Evolutionary conservation across 2,888 invertebrate genomes (phyloP), one percentile per base, ranked within the genome.

Genomic region (Drosophila lacicola): DNA sequence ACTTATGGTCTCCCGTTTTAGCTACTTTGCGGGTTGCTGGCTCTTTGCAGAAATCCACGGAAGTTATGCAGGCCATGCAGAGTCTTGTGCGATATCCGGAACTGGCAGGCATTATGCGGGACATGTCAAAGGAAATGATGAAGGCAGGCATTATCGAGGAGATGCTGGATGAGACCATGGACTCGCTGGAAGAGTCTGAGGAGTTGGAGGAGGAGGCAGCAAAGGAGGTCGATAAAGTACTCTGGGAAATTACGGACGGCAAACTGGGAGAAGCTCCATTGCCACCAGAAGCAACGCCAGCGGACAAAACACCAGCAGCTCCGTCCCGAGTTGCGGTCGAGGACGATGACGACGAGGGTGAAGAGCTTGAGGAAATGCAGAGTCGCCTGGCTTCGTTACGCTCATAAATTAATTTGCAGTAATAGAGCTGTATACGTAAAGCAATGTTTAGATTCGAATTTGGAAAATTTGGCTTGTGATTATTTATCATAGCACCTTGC

Each of bases 51-150:
- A 98, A 98, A 91, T 99, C 99, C 33, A 98, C 99, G 2, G 98
- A 99, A 94, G 99, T 99, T 79, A 99, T 99, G 99, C 96, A 97
- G 93, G 97, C 97, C 1, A 99, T 99, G 98, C 98, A 99, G 90
- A 95, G 95, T 5, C 93, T 99, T 8, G 93, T 99, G 3, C 95
- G 96, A 78, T 94, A 99, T 14, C 98, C 98, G 0, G 99, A 99
- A 92, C 95, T 99, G 3, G 97, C 98, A 0, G 96, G 96, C 42
- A 98, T 98, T 0, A 99, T 99, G 99, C 96, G 98, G 88, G 99
- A 99, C 80, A 94, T 99, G 93, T 98, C 99, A 2, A 98, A 97
- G 90, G 99, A 99, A 94, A 99, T 99, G 99, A 99, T 98, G 97
- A 97, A 96, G 92, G 98, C 98, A 0, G 99, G 99, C 17, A 99